Percentiles rank a stretch among this genome's conserved stretches.
These are phyloP conservation scores for Sussaba pulchella DNA, from an alignment of 2,888 invertebrate genomes.

Conservation along the genomic window DNA sequence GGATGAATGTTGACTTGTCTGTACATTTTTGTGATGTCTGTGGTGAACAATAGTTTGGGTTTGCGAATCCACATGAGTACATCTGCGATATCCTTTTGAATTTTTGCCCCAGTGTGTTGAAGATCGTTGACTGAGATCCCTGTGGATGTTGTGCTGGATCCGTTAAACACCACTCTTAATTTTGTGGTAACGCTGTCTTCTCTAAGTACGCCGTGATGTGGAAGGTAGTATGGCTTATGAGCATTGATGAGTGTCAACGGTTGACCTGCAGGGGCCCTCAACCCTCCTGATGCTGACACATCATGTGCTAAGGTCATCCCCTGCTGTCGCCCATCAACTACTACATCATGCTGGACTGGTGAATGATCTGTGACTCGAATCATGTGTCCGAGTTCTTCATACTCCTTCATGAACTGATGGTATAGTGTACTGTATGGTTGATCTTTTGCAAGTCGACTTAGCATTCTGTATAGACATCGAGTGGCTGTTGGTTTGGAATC, in stretches of 20 bases:
- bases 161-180: slow-evolving; percentile 47
- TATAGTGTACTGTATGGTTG: background rate
- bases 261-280: background rate
- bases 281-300: slow-evolving; percentile 4
- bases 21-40: slow-evolving; percentile 49
- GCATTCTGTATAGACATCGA: slow-evolving; percentile 16
- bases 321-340: background rate
- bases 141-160: slow-evolving; percentile 6
- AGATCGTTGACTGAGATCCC: slow-evolving; percentile 37
- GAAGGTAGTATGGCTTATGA: no score
- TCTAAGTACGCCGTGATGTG: background rate
- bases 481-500: slow-evolving; percentile 15
- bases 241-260: background rate
- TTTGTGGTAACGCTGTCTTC: slow-evolving; percentile 20
- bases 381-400: slow-evolving; percentile 16
- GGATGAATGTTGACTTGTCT: slow-evolving; percentile 9
- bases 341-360: background rate
- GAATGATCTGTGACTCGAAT: background rate
- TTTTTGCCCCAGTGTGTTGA: slow-evolving; percentile 6
- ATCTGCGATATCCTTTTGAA: slow-evolving; percentile 21
- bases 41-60: background rate
- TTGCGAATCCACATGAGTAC: slow-evolving; percentile 14
- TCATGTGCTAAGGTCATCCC: slow-evolving; percentile 24
- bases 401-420: slow-evolving; percentile 1
- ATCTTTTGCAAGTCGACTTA: background rate